phyloP scores from a whole-genome alignment of 2,888 invertebrate genomes.

The Drosophila nigritarsus region DNA sequence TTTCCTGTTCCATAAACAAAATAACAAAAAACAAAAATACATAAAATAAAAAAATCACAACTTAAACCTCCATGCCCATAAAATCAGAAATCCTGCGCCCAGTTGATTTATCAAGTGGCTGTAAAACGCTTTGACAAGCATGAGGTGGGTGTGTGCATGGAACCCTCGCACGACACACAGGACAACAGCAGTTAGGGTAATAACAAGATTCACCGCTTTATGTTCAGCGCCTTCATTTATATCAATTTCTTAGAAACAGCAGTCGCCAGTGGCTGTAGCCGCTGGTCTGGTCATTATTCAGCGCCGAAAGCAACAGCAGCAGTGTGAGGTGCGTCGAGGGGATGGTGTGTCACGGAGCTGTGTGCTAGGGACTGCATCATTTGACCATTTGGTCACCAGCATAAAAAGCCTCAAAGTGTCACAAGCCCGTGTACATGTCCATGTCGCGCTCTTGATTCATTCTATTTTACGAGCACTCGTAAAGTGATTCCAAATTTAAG shows the following conservation, averaged over 20 bases:
- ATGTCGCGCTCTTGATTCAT: constrained; percentile 39
- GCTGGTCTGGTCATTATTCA: constrained; percentile 61
- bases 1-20: constrained; percentile 56
- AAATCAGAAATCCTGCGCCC: constrained; percentile 59
- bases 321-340: not conserved
- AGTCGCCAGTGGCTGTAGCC: constrained; percentile 6
- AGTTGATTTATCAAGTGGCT: constrained; percentile 72
- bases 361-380: constrained; percentile 33
- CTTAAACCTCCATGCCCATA: constrained; percentile 37
- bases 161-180: not conserved
- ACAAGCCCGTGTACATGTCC: constrained; percentile 19
- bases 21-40: not conserved
- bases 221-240: constrained; percentile 69
- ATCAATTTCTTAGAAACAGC: constrained; percentile 67
- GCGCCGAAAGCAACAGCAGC: constrained; percentile 32
- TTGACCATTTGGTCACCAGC: constrained; percentile 59
- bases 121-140: constrained; percentile 62
- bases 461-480: constrained; percentile 74
- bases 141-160: constrained; percentile 48
- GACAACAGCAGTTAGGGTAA: constrained; percentile 44
- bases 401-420: constrained; percentile 16
- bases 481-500: constrained; percentile 76
- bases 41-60: constrained; percentile 18
- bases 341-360: not conserved
- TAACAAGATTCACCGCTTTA: constrained; percentile 58